Conservation (phyloP, 2,888 invertebrate genomes). For the Coleophora flavipennella region DNA sequence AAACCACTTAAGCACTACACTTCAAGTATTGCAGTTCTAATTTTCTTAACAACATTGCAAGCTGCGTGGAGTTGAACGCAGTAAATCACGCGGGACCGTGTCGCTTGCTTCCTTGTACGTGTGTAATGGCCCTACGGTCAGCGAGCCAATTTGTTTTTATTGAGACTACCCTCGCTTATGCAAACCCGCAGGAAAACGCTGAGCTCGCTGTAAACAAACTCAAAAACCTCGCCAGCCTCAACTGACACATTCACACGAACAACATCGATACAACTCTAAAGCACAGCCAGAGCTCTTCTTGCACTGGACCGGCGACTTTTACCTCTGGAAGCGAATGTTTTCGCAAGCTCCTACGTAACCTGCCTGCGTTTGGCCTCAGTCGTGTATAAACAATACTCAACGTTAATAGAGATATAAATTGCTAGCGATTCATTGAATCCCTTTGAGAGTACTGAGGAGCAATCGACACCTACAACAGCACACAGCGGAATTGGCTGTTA, state of each 20-base stretch:
- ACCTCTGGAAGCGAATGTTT: constrained; percentile 62
- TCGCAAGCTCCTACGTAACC: constrained; percentile 40
- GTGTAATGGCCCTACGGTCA: constrained; percentile 57
- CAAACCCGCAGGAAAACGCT: constrained; percentile 66
- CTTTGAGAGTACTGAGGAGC: constrained; percentile 56
- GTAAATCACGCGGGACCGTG: constrained; percentile 60
- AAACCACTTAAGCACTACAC: background rate
- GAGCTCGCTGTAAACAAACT: constrained; percentile 66
- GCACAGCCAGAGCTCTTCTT: constrained; percentile 9
- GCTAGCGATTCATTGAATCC: constrained; percentile 60
- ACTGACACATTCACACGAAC: constrained; percentile 25
- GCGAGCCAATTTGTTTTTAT: constrained; percentile 70
- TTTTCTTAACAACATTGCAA: constrained; percentile 1
- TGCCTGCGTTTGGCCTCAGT: constrained; percentile 45
- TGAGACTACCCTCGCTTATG: constrained; percentile 70
- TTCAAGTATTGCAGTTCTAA: background rate
- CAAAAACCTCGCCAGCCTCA: constrained; percentile 37
- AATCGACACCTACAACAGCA: constrained; percentile 40
- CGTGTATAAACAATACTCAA: constrained; percentile 63
- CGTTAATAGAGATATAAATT: constrained; percentile 71
- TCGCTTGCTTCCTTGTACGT: constrained; percentile 66
- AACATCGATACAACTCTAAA: constrained; percentile 11
- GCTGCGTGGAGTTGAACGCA: constrained; percentile 25
- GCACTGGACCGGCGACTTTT: constrained; percentile 45
- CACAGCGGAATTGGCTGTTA: constrained; percentile 46